Conservation (phyloP, 1,140 invertebrate genomes). For the Neodiprion pinetum region DNA sequence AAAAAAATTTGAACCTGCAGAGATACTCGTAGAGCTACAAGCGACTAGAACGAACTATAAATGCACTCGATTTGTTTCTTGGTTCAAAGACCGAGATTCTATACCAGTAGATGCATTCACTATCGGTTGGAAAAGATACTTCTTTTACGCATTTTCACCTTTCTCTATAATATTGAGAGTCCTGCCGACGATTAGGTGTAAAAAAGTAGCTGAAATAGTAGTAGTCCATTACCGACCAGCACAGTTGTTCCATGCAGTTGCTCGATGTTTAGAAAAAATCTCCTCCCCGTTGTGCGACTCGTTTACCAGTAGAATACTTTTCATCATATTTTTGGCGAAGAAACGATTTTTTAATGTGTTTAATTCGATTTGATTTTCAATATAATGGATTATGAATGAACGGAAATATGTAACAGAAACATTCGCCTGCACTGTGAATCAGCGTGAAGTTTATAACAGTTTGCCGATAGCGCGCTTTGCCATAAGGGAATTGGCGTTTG, state of each 20-base stretch:
- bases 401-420: no score
- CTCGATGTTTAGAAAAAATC: no score
- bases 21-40: constrained; percentile 25
- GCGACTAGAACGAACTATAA: constrained; percentile 27
- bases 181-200: constrained; percentile 25
- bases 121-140: constrained; percentile 22
- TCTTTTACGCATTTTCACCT: constrained; percentile 31
- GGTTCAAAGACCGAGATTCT: constrained; percentile 22
- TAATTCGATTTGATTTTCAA: no score
- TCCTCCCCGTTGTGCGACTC: no score
- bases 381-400: no score
- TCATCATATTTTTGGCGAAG: no score
- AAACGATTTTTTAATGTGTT: no score
- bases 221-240: constrained; percentile 31
- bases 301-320: no score
- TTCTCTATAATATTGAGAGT: constrained; percentile 22
- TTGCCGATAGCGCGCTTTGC: no score
- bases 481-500: no score
- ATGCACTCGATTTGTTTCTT: constrained; percentile 27
- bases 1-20: constrained; percentile 7
- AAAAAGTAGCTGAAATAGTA: constrained; percentile 31
- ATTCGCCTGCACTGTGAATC: no score
- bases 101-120: constrained; percentile 29
- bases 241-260: constrained; percentile 11
- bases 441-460: no score